These are phyloP conservation scores for Chrysolina oricalcia DNA, from an alignment of 2,888 invertebrate species.

Conservation along the genomic window DNA sequence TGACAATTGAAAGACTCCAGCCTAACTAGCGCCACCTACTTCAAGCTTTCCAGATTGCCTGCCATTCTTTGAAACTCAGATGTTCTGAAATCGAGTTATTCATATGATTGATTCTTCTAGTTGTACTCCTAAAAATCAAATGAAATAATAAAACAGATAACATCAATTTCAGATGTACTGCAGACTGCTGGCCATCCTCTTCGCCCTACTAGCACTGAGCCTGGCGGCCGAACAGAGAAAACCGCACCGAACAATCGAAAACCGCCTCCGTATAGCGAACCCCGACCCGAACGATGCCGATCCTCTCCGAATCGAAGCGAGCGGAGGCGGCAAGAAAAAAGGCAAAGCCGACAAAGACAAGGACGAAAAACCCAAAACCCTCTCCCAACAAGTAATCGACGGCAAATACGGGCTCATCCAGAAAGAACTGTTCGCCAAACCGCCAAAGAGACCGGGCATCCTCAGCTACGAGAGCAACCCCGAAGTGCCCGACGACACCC, in stretches of 20 bases:
- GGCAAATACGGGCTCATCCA: slow-evolving; percentile 93
- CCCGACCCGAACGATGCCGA: slow-evolving; percentile 66
- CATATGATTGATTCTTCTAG: background rate
- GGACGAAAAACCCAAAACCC: slow-evolving; percentile 87
- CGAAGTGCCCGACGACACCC: slow-evolving; percentile 87
- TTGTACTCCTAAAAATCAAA: background rate
- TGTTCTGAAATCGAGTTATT: background rate
- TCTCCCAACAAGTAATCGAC: slow-evolving; percentile 92
- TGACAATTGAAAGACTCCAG: too few relatives aligned
- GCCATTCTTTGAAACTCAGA: too few relatives aligned
- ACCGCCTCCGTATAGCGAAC: slow-evolving; percentile 74
- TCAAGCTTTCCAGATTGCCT: too few relatives aligned
- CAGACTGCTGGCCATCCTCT: slow-evolving; percentile 50
- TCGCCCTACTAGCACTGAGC: slow-evolving; percentile 52
- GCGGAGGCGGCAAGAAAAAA: slow-evolving; percentile 53
- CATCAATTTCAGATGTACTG: slow-evolving; percentile 44
- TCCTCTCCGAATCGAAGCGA: slow-evolving; percentile 57
- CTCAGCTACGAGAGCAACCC: slow-evolving; percentile 87
- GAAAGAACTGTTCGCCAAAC: slow-evolving; percentile 84
- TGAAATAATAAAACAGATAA: background rate
- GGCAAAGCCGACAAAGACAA: slow-evolving; percentile 77
- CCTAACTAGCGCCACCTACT: too few relatives aligned
- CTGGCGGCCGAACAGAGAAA: slow-evolving; percentile 68
- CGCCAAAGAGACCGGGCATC: slow-evolving; percentile 83
- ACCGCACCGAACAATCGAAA: slow-evolving; percentile 80